phyloP scores from a whole-genome alignment of 2,113 vertebrate species.

The Mormyrus lacerda region DNA sequence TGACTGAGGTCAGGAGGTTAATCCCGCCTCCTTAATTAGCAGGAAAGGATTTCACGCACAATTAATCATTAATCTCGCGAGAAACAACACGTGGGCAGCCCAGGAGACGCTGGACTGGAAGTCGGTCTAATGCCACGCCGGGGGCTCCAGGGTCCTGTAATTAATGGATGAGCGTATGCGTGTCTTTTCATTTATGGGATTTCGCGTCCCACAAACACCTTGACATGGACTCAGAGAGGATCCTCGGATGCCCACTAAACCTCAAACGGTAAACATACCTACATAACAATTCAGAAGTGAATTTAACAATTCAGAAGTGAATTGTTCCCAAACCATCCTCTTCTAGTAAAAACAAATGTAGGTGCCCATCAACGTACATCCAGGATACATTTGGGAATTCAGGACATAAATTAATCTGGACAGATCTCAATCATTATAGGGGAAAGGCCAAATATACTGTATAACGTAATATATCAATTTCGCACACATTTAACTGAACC shows the following conservation, averaged over 20 bases:
- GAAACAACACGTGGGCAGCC: background rate
- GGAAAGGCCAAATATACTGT: background rate
- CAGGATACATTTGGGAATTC: background rate
- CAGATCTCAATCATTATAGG: background rate
- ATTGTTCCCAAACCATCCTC: background rate
- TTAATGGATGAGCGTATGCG: background rate
- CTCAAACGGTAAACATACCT: background rate
- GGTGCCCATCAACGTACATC: background rate
- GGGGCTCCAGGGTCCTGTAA: background rate
- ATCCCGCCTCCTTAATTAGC: conserved; percentile 23
- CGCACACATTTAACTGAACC: background rate
- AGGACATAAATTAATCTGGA: background rate
- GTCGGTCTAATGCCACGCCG: background rate
- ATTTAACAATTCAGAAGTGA: background rate
- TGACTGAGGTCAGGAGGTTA: conserved; percentile 27
- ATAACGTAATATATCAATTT: background rate
- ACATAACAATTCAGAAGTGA: background rate
- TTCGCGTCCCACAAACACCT: background rate
- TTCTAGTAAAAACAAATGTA: background rate
- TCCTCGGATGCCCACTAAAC: background rate
- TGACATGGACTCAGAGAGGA: background rate
- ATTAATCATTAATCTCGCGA: background rate
- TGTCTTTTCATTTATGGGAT: background rate
- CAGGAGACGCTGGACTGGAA: background rate
- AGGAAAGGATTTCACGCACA: background rate